Conservation (phyloP, 2,888 invertebrate genomes). For the Himalopsyche tibetana region DNA sequence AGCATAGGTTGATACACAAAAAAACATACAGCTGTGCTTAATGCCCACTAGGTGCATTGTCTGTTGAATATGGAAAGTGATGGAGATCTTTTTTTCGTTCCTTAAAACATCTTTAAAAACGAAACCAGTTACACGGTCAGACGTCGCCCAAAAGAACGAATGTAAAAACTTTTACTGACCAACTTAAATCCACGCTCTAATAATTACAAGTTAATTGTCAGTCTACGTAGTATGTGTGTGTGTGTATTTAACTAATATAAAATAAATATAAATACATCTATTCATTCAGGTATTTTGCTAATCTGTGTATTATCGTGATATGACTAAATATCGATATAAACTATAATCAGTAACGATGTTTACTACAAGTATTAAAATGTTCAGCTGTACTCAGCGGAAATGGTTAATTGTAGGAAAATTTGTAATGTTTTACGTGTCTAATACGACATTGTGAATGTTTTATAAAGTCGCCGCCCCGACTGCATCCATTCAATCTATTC, state of each 20-base stretch:
- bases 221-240: background rate
- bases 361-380: no score
- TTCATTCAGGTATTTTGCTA: no score
- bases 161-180: constrained; percentile 55
- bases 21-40: background rate
- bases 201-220: constrained; percentile 34
- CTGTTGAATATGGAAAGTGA: constrained; percentile 8
- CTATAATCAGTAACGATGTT: no score
- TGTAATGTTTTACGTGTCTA: no score
- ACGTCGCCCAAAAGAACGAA: constrained; percentile 45
- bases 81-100: background rate
- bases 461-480: no score
- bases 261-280: no score
- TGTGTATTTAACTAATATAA: background rate
- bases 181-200: constrained; percentile 27
- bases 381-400: no score
- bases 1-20: background rate
- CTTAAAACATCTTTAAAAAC: constrained; percentile 23
- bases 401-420: no score
- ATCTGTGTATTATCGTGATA: no score
- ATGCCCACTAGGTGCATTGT: background rate
- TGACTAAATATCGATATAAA: no score
- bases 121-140: constrained; percentile 54
- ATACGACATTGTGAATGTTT: no score
- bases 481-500: no score